Evolutionary conservation across 2,888 invertebrate species (phyloP).

Genomic region (Microctonus brassicae): DNA sequence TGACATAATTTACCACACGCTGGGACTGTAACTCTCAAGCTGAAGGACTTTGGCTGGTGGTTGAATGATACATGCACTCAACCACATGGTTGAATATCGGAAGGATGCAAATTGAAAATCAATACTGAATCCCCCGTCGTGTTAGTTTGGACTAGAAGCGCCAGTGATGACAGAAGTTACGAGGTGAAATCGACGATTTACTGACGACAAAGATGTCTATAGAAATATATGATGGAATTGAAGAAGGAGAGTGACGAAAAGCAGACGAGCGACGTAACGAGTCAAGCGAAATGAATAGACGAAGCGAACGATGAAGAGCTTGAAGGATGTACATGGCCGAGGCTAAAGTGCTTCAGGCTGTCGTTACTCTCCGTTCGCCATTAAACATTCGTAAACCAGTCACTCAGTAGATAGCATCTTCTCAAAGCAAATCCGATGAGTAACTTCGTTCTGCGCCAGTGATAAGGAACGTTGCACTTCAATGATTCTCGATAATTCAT

Average conservation of each 20-base stretch:
- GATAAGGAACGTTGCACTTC: neutral
- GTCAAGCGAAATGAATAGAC: slow-evolving; percentile 25
- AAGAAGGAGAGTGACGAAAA: slow-evolving; percentile 5
- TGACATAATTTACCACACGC: neutral
- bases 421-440: slow-evolving; percentile 21
- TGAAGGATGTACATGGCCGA: slow-evolving; percentile 19
- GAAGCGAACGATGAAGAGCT: neutral
- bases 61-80: too few species aligned
- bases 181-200: slow-evolving; percentile 21
- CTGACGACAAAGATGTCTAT: neutral
- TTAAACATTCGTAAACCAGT: slow-evolving; percentile 21
- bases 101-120: slow-evolving; percentile 63
- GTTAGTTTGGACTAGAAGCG: neutral
- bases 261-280: neutral
- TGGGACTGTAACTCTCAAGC: neutral
- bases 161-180: slow-evolving; percentile 17
- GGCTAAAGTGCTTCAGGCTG: slow-evolving; percentile 25
- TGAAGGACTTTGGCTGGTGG: neutral
- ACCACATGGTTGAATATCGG: slow-evolving; percentile 52
- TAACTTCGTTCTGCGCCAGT: slow-evolving; percentile 10
- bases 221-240: neutral
- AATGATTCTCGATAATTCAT: slow-evolving; percentile 1
- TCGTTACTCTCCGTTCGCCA: slow-evolving; percentile 20
- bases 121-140: slow-evolving; percentile 47
- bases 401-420: neutral